Conservation (phyloP, 2,888 invertebrate genomes). For the Diaprepes abbreviatus region DNA sequence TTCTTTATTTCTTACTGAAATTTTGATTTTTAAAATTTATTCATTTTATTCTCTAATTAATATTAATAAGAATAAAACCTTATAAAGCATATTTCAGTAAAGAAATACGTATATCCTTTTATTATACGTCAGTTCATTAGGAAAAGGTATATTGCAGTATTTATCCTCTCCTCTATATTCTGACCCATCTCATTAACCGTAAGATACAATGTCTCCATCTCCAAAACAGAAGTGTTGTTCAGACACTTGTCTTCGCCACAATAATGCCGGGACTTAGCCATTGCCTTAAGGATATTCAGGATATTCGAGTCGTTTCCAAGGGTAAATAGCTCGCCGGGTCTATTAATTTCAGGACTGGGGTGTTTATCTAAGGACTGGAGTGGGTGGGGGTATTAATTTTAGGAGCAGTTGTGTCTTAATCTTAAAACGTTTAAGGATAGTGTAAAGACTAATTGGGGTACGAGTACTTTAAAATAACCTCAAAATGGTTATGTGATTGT, state of each 20-base stretch:
- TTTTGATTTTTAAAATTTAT: no score
- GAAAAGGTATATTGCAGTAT: no score
- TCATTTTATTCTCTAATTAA: no score
- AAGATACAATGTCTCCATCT: neutral
- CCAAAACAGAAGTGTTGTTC: constrained; percentile 15
- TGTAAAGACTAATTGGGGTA: constrained; percentile 1
- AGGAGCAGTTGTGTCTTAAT: neutral
- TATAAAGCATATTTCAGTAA: no score
- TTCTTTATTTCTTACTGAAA: no score
- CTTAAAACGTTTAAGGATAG: neutral
- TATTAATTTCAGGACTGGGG: constrained; percentile 7
- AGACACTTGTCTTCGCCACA: constrained; percentile 19
- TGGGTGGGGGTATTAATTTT: constrained; percentile 1
- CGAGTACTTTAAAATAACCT: neutral
- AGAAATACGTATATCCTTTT: no score
- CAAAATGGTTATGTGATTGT: no score
- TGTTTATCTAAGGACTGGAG: constrained; percentile 1
- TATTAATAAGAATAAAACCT: no score
- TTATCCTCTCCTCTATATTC: neutral
- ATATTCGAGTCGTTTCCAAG: constrained; percentile 1
- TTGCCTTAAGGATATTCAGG: constrained; percentile 8
- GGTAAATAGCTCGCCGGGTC: constrained; percentile 1
- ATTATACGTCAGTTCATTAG: no score
- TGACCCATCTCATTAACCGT: neutral
- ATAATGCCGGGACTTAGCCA: constrained; percentile 3